Evolutionary conservation across 1,140 invertebrate species (phyloP).

Genomic region (Notospermus geniculatus): DNA sequence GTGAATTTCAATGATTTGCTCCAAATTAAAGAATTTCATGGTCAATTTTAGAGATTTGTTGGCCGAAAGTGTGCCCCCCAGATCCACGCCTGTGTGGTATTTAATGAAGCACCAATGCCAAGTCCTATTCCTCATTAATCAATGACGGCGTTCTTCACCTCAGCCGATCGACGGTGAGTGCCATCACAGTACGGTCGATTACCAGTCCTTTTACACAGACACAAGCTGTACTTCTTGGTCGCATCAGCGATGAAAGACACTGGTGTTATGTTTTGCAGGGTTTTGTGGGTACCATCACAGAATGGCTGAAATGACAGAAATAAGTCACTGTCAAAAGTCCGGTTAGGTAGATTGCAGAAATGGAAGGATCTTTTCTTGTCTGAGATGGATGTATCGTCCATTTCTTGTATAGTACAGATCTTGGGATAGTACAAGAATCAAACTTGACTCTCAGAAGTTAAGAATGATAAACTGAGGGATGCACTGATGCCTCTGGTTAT

Average conservation of each 20-base stretch:
- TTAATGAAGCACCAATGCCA: too few relatives aligned
- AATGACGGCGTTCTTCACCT: too few relatives aligned
- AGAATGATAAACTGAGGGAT: not conserved
- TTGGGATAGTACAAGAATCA: not conserved
- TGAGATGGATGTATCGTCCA: not conserved
- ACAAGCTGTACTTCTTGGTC: not conserved
- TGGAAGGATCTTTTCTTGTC: not conserved
- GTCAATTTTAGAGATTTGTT: too few relatives aligned
- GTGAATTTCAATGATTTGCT: too few relatives aligned
- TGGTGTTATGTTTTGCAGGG: not conserved
- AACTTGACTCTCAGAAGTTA: not conserved
- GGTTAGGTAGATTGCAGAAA: not conserved
- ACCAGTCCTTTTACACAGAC: not conserved
- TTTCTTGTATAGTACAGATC: not conserved
- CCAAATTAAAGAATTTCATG: too few relatives aligned
- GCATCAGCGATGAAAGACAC: not conserved
- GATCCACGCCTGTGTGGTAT: too few relatives aligned
- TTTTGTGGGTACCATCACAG: constrained; percentile 6
- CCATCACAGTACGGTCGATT: not conserved
- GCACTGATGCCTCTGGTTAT: not conserved
- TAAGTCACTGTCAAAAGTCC: not conserved
- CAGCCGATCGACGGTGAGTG: not conserved
- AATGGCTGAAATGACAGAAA: constrained; percentile 5
- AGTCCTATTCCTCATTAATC: too few relatives aligned
- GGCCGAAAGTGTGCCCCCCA: too few relatives aligned